A percentile compares a stretch with the other conserved stretches of the same genome.
Conservation (phyloP, 2,797 vertebrate species). For the Acridotheres tristis region DNA sequence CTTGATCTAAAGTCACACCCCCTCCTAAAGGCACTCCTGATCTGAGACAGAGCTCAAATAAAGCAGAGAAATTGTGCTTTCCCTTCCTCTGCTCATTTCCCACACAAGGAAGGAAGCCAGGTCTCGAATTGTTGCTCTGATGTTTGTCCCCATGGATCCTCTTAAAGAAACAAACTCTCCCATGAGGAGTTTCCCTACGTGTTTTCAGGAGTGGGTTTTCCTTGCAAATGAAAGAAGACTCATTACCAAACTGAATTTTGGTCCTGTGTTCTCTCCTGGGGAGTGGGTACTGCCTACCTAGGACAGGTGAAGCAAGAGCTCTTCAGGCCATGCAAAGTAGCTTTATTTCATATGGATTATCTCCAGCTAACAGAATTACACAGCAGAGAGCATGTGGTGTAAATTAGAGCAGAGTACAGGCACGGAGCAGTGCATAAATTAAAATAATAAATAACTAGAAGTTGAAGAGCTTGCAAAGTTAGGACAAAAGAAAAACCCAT, state of each 20-base stretch:
- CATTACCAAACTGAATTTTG: neutral
- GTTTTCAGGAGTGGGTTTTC: neutral
- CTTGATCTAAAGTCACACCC: neutral
- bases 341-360: neutral
- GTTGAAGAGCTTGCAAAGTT: neutral
- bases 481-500: neutral
- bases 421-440: neutral
- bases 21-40: neutral
- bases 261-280: neutral
- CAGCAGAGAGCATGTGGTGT: neutral
- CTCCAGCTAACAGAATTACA: neutral
- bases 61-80: neutral
- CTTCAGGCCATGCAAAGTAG: neutral
- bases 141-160: neutral
- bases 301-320: neutral
- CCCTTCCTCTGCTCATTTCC: neutral
- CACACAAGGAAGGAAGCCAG: neutral
- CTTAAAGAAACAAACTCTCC: neutral
- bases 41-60: neutral
- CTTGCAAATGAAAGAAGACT: neutral
- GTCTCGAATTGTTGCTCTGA: neutral
- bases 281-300: neutral
- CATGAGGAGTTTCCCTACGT: fast-evolving
- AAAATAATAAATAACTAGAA: neutral
- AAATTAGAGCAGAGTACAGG: neutral